phyloP scores from a whole-genome alignment of 2,888 invertebrate species.

The Spilarctia lutea region DNA sequence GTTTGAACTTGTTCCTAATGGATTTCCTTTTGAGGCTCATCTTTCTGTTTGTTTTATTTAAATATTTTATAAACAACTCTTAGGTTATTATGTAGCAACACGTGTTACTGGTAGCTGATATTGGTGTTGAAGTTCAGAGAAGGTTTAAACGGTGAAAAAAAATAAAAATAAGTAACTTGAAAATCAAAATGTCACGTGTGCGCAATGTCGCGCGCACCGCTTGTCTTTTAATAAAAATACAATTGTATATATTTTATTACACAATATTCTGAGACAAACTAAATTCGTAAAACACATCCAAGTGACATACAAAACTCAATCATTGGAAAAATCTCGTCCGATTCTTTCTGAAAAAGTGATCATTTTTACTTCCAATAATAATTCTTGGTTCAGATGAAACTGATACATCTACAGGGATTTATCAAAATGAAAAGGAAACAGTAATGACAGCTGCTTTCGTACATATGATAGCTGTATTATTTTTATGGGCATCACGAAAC shows the following conservation, averaged over 20 bases:
- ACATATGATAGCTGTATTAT: slow-evolving; percentile 50
- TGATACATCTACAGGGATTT: slow-evolving; percentile 32
- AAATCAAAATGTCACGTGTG: too few relatives aligned
- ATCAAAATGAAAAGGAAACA: slow-evolving; percentile 25
- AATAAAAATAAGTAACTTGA: too few relatives aligned
- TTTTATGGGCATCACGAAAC: slow-evolving; percentile 56
- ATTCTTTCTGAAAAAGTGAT: slow-evolving; percentile 27
- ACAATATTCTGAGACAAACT: neutral
- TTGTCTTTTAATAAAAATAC: too few relatives aligned
- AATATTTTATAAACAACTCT: neutral
- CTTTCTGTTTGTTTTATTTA: neutral
- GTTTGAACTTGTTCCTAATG: slow-evolving; percentile 20
- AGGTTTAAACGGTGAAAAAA: too few relatives aligned
- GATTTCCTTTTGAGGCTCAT: slow-evolving; percentile 2
- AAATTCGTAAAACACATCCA: neutral
- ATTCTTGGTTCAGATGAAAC: slow-evolving; percentile 18
- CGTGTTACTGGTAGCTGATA: too few relatives aligned
- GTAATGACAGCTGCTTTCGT: slow-evolving; percentile 22
- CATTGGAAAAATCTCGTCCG: slow-evolving; percentile 16
- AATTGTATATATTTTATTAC: neutral
- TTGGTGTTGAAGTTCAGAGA: too few relatives aligned
- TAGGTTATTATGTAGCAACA: neutral
- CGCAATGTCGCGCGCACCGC: too few relatives aligned
- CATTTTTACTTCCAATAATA: slow-evolving; percentile 34
- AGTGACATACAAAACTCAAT: neutral